A percentile compares a stretch with the other conserved stretches of the same genome.
These are phyloP conservation scores for Andrena bicolor DNA, from an alignment of 2,888 invertebrate species.

Conservation along the genomic window DNA sequence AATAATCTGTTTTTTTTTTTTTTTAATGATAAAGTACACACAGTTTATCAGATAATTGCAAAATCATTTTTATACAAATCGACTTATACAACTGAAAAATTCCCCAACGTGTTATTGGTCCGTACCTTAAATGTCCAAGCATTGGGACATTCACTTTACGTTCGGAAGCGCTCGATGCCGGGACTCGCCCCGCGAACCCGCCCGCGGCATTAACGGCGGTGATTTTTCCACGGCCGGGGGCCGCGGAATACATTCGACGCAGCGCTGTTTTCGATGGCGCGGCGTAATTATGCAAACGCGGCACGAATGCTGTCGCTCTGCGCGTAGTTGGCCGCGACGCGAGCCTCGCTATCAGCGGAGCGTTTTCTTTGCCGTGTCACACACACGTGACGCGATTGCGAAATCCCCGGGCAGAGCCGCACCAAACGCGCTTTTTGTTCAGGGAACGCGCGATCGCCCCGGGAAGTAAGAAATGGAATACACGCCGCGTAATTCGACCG, in stretches of 20 bases:
- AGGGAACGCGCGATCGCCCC: constrained; percentile 40
- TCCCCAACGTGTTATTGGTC: no score
- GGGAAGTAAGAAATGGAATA: constrained; percentile 43
- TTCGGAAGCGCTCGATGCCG: neutral
- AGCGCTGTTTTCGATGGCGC: neutral
- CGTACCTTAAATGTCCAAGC: no score
- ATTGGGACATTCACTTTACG: no score
- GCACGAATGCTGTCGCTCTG: constrained; percentile 22
- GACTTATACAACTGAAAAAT: no score
- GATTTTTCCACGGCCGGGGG: neutral
- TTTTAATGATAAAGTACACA: no score
- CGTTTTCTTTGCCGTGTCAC: constrained; percentile 31
- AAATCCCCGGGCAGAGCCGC: constrained; percentile 23
- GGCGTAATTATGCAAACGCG: constrained; percentile 28
- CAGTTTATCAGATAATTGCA: no score
- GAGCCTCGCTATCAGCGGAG: constrained; percentile 15
- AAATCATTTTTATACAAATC: no score
- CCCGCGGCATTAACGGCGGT: neutral
- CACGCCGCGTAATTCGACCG: constrained; percentile 41
- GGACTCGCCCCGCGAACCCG: neutral
- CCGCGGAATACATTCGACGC: neutral
- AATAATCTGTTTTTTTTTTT: no score
- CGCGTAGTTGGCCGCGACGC: neutral
- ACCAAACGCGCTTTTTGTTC: constrained; percentile 35
- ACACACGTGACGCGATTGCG: constrained; percentile 42